These are phyloP conservation scores for Coptodon rendalli DNA, from an alignment of 2,113 vertebrate species.

Conservation along the genomic window DNA sequence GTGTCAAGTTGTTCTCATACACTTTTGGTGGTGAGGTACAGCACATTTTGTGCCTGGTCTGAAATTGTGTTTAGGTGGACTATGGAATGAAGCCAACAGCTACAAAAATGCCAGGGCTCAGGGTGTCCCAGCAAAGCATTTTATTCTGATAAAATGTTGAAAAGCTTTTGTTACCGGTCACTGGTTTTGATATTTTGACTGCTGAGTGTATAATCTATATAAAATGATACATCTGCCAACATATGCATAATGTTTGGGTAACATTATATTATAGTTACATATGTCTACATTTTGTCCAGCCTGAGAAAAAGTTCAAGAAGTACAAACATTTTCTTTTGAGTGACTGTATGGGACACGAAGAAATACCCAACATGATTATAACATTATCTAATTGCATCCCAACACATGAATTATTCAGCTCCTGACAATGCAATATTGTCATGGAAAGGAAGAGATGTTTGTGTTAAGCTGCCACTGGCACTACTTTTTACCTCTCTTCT, in stretches of 20 bases:
- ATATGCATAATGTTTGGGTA: neutral
- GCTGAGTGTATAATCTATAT: neutral
- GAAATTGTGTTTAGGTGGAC: neutral
- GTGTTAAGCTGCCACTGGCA: neutral
- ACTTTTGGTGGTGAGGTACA: neutral
- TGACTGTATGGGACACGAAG: neutral
- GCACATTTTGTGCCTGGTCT: neutral
- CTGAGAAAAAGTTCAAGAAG: neutral
- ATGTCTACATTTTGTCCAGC: neutral
- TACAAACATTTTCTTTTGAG: neutral
- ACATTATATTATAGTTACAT: neutral
- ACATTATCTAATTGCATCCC: constrained; percentile 50
- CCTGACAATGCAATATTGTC: constrained; percentile 27
- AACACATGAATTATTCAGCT: constrained; percentile 41
- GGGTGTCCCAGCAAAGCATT: neutral
- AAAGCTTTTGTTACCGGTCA: neutral
- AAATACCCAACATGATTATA: constrained; percentile 48
- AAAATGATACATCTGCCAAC: neutral
- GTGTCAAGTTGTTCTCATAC: neutral
- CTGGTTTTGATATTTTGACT: neutral
- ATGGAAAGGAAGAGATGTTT: constrained; percentile 12
- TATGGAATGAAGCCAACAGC: neutral
- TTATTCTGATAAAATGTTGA: neutral
- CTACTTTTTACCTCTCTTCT: neutral
- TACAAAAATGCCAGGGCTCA: neutral